Conservation (phyloP, 2,888 invertebrate species). For the Agelastica alni region DNA sequence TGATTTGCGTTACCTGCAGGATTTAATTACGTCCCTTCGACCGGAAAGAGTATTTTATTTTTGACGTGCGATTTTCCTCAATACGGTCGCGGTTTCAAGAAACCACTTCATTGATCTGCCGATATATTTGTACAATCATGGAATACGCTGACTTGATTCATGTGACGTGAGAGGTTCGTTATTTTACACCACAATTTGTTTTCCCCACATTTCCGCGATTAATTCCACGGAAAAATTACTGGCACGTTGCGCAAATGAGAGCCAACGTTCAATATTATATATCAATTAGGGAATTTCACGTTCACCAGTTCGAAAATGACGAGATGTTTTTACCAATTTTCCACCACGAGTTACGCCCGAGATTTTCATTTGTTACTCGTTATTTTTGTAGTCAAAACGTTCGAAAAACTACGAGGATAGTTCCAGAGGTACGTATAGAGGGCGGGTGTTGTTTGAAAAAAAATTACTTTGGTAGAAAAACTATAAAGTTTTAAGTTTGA, state of each 20-base stretch:
- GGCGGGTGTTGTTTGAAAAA: too few species aligned
- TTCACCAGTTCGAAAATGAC: not conserved
- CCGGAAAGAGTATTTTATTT: too few species aligned
- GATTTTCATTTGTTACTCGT: too few species aligned
- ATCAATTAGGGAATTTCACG: conserved; percentile 5
- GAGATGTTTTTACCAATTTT: too few species aligned
- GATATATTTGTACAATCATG: conserved; percentile 43
- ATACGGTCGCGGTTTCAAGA: not conserved
- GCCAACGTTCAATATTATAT: conserved; percentile 7
- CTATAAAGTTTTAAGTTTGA: too few species aligned
- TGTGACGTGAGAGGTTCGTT: conserved; percentile 42
- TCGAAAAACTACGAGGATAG: too few species aligned
- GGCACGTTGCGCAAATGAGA: conserved; percentile 35
- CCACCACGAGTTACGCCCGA: too few species aligned
- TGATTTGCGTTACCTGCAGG: too few species aligned
- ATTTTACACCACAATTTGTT: conserved; percentile 44
- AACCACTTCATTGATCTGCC: conserved; percentile 42
- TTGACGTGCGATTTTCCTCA: not conserved
- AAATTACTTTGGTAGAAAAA: too few species aligned
- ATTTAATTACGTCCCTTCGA: too few species aligned
- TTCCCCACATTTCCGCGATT: conserved; percentile 35
- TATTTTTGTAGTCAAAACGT: too few species aligned
- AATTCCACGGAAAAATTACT: conserved; percentile 34
- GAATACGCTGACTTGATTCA: conserved; percentile 36
- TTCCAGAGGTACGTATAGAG: too few species aligned